Evolutionary conservation across 2,113 vertebrate species (phyloP).

Genomic region (Anhinga anhinga): DNA sequence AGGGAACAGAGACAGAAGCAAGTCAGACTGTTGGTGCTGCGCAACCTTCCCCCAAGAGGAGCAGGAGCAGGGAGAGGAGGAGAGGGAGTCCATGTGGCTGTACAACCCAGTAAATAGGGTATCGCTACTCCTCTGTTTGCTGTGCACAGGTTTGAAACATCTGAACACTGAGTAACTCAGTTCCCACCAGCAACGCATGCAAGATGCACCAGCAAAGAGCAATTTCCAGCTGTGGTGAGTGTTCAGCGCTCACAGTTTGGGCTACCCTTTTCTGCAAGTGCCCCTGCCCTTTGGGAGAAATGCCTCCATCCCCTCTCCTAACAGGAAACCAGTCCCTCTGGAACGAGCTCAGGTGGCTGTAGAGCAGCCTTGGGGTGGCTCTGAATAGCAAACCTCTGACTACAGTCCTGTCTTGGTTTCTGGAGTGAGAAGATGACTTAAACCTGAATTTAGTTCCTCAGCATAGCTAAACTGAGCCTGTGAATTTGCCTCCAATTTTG

Average conservation of each 20-base stretch:
- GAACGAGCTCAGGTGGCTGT: neutral
- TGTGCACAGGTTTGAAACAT: neutral
- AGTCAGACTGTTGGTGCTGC: neutral
- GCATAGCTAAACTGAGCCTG: neutral
- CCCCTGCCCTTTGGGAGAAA: neutral
- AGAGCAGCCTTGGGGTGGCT: neutral
- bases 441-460: neutral
- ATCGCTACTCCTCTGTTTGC: neutral
- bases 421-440: neutral
- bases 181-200: neutral
- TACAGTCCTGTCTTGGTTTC: neutral
- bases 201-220: neutral
- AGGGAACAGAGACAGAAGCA: neutral
- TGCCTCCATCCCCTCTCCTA: rapidly evolving
- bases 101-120: neutral
- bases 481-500: neutral
- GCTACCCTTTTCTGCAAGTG: neutral
- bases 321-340: neutral
- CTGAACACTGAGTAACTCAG: neutral
- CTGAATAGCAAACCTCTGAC: neutral
- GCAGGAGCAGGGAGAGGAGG: neutral
- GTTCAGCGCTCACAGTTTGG: neutral
- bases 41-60: neutral
- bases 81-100: neutral
- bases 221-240: neutral